Conservation (phyloP, 2,888 invertebrate species). For the Dascillus cervinus region DNA sequence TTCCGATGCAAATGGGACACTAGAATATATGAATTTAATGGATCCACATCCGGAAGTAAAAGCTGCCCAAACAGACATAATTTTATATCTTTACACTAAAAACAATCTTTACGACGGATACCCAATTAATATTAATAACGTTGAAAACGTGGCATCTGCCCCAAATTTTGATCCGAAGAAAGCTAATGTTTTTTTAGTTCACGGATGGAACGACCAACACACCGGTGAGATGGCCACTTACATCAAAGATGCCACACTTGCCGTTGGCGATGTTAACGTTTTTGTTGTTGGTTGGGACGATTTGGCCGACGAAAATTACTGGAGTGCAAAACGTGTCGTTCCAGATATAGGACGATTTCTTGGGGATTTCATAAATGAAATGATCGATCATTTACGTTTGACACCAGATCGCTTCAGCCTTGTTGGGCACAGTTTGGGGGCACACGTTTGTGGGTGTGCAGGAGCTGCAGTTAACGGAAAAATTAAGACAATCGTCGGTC, state of each 20-base stretch:
- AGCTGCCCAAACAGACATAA: slow-evolving; percentile 20
- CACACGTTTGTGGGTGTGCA: slow-evolving; percentile 31
- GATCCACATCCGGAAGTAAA: background rate
- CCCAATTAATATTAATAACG: slow-evolving; percentile 11
- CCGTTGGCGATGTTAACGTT: slow-evolving; percentile 27
- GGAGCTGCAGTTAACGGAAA: slow-evolving; percentile 21
- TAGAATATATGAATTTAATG: too few species aligned
- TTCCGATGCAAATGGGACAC: too few species aligned
- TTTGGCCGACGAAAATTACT: slow-evolving; percentile 22
- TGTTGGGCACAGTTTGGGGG: slow-evolving; percentile 31
- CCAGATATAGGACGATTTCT: slow-evolving; percentile 21
- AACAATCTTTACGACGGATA: slow-evolving; percentile 15
- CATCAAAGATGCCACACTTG: slow-evolving; percentile 22
- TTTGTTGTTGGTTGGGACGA: slow-evolving; percentile 33
- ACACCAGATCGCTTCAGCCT: slow-evolving; percentile 19
- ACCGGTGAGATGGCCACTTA: slow-evolving; percentile 21
- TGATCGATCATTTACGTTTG: slow-evolving; percentile 20
- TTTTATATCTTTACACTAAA: slow-evolving; percentile 23
- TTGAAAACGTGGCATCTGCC: slow-evolving; percentile 9
- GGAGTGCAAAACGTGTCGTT: slow-evolving; percentile 19
- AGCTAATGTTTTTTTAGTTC: slow-evolving; percentile 28
- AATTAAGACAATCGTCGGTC: slow-evolving; percentile 30
- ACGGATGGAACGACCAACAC: slow-evolving; percentile 32
- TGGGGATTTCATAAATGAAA: slow-evolving; percentile 24
- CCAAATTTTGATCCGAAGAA: slow-evolving; percentile 21